These are phyloP conservation scores for Telmatochromis sp. DNA, from an alignment of 2,113 vertebrate genomes.

Conservation along the genomic window DNA sequence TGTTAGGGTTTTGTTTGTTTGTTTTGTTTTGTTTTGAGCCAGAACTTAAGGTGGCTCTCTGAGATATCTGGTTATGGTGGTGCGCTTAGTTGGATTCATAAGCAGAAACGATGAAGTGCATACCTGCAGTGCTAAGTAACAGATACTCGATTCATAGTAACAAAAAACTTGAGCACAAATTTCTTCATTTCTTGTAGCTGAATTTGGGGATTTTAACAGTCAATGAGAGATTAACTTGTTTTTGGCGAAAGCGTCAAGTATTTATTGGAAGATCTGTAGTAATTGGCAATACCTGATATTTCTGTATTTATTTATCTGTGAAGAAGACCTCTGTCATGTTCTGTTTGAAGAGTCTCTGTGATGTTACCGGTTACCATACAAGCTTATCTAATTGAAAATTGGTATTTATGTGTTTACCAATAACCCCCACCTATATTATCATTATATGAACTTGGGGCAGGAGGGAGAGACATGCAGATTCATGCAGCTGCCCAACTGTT, in stretches of 20 bases:
- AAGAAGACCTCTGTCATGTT: neutral
- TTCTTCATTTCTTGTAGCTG: neutral
- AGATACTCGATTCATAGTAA: neutral
- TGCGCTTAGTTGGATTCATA: neutral
- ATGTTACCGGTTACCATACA: neutral
- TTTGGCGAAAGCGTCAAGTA: neutral
- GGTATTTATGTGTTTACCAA: neutral
- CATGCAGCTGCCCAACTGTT: neutral
- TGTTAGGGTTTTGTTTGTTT: neutral
- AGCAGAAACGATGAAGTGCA: neutral
- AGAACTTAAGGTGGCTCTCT: neutral
- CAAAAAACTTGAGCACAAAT: neutral
- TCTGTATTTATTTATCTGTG: neutral
- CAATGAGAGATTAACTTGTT: neutral
- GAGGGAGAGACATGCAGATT: neutral
- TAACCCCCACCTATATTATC: fast-evolving
- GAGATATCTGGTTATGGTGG: neutral
- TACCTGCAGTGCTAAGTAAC: neutral
- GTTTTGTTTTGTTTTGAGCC: neutral
- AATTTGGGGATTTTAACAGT: neutral
- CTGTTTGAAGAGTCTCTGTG: neutral
- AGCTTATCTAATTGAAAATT: neutral
- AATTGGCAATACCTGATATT: neutral
- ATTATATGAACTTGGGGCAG: neutral
- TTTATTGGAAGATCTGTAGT: neutral